Evolutionary conservation across 2,113 vertebrate genomes (phyloP), one percentile per base, ranked within the genome.

Genomic region (Tupaia tana): DNA sequence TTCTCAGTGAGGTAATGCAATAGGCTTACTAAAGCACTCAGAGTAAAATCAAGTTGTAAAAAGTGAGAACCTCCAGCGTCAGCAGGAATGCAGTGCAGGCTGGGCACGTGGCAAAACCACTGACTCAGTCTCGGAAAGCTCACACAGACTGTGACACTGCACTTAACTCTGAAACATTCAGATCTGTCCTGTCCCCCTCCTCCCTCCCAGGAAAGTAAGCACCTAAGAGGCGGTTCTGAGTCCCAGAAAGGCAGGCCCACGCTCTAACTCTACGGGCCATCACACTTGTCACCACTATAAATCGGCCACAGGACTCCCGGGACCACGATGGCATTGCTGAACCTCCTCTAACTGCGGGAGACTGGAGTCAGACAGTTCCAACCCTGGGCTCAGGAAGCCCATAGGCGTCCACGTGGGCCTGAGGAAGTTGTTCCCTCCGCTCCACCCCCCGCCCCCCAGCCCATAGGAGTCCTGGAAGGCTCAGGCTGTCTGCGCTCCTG

Each of bases 391-490:
- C 43, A 43, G 99, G 0, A 99, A 98, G 63, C 99, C 99, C 99
- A 0, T 98, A 98, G 43, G 99, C 99, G 54, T 99, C 99, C 86
- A 98, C 95, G 71, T 99, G 0, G 99, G 99, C 16, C 99, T 99
- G 31, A 99, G 99, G 91, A 99, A 99, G 97, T 99, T 99, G 19
- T 99, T 99, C 98, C 99, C 99, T 43, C 43, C 43, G 3, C 43
- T 43, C 43, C 43, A 43, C 5, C 43, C 43, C 43, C 43, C 3
- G 3, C 99, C 99, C 98, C 99, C 99, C 82, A 99, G 98, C 0
- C 99, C 99, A 0, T 98, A 99, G 74, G 99, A 99, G 58, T 99
- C 99, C 6, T 99, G 99, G 0, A 99, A 99, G 89, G 99, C 16
- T 97, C 98, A 0, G 98, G 56, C 96, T 95, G 43, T 43, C 43